Base-by-base conservation (phyloP, 1,140 invertebrate genomes). In the Thaumatotibia leucotreta region DNA sequence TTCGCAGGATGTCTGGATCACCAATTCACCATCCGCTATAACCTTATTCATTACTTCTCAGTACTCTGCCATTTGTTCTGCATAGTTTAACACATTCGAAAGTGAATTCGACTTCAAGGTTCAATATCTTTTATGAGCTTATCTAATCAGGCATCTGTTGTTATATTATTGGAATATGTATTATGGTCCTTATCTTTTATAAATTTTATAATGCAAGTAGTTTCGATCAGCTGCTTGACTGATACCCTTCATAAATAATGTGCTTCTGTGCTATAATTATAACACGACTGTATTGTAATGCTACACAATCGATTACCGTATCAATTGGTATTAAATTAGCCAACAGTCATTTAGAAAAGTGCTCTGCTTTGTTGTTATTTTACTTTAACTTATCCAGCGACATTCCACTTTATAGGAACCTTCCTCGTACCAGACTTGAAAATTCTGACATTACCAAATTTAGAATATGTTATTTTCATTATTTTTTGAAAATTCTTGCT, bases 1-100 rank as follows among this genome's bases (percentile, higher is more conserved):
- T 39, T 61, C 50, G 67, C 74, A 74, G 67, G 69, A 76, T 76
- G 74, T 76, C 69, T 76, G 54, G 65, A 72, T 73, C 65, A 64
- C n/a, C n/a, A n/a, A n/a, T n/a, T n/a, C n/a, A n/a, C 24, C 67
- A 66, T 70, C 66, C 67, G 69, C 72, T 71, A 69, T 74, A 72
- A 74, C 66, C 58, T 24, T 61, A 49, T 50, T 54, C 20, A 35
- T 68, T 58, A 31, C 52, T 58, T 31, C 52, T 58, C 23, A 9
- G 29, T 58, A 58, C 24, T 58, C 52, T 10, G 50, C 24, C 23
- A 27, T 58, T 58, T 14, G 23, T 58, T 58, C 27, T 58, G 52
- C 52, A 58, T 58, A 23, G n/a, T 58, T 58, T 23, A n/a, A n/a
- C 29, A 27, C 39, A 45, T 58, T 27, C 24, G 52, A 58, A 58